These are phyloP conservation scores for Ophion ventricosus DNA, from an alignment of 2,888 invertebrate genomes.

Conservation along the genomic window DNA sequence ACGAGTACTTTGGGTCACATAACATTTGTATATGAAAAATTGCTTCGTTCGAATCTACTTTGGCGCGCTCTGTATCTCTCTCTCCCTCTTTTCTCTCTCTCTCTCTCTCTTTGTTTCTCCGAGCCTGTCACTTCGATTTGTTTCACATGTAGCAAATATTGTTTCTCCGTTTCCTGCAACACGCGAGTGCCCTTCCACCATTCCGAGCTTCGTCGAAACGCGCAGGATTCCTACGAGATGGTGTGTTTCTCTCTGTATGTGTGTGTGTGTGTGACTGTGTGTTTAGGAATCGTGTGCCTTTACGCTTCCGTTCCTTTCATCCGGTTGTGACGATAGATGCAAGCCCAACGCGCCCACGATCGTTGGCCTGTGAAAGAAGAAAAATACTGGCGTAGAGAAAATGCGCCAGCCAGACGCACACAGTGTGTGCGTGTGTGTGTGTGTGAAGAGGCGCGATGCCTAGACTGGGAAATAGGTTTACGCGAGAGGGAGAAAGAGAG, in stretches of 20 bases:
- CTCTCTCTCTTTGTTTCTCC: neutral
- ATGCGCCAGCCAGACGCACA: slow-evolving; percentile 20
- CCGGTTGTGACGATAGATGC: slow-evolving; percentile 50
- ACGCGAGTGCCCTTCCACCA: neutral
- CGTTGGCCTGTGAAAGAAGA: slow-evolving; percentile 53
- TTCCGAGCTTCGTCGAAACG: slow-evolving; percentile 9
- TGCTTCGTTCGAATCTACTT: neutral
- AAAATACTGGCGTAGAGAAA: slow-evolving; percentile 51
- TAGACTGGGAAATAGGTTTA: neutral
- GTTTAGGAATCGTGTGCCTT: slow-evolving; percentile 46
- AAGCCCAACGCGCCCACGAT: slow-evolving; percentile 25
- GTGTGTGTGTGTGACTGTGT: neutral
- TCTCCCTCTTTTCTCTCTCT: neutral
- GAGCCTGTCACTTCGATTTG: slow-evolving; percentile 35
- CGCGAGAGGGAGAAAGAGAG: neutral
- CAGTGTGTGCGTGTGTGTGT: neutral
- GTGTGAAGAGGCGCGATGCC: neutral
- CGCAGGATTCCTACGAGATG: neutral
- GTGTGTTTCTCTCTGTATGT: neutral
- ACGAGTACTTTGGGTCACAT: neutral
- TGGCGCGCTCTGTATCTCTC: neutral
- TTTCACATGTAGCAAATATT: slow-evolving; percentile 48
- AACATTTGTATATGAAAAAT: neutral
- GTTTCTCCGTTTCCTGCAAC: slow-evolving; percentile 31
- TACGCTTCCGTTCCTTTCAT: slow-evolving; percentile 55